Conservation (phyloP, 2,113 vertebrate genomes). For the Trochalopteron elliotii region DNA sequence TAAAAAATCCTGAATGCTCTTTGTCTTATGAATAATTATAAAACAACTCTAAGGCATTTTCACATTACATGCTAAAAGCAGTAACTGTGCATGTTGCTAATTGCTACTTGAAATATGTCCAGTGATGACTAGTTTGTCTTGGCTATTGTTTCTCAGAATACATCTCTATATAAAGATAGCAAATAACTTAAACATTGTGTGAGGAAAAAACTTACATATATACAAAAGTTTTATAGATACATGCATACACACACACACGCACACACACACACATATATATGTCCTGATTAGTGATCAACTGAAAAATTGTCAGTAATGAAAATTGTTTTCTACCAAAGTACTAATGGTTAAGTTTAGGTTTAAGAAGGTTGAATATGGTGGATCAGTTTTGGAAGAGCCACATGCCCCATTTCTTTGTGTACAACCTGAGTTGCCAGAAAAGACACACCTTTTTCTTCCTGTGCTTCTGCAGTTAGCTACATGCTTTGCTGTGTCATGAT, state of each 20-base stretch:
- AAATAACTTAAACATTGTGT: neutral
- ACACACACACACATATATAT: neutral
- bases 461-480: neutral
- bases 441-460: neutral
- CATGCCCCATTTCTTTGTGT: neutral
- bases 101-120: neutral
- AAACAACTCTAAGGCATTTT: neutral
- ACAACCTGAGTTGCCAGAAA: neutral
- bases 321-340: neutral
- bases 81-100: neutral
- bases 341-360: neutral
- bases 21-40: neutral
- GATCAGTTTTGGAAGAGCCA: neutral
- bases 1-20: neutral
- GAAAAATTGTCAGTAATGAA: neutral
- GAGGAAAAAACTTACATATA: neutral
- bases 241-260: no score
- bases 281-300: neutral
- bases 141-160: neutral
- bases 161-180: neutral
- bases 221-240: neutral
- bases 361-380: neutral
- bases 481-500: slow-evolving; percentile 37
- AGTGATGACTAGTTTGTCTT: neutral
- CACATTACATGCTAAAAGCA: neutral